These are phyloP conservation scores for Drosophila auraria DNA, from an alignment of 1,140 invertebrate species.

Conservation along the genomic window DNA sequence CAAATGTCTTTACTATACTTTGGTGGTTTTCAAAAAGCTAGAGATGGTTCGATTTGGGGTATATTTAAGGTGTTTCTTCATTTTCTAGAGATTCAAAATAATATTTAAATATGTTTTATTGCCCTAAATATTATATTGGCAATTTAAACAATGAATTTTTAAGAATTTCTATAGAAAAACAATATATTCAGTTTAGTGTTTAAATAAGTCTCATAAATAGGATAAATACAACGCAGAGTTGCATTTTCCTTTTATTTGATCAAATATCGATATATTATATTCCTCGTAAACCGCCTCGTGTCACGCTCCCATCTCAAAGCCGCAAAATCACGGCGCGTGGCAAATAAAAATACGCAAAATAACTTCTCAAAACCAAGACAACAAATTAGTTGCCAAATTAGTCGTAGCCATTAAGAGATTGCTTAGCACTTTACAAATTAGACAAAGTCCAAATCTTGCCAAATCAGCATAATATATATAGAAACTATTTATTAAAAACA, in stretches of 20 bases:
- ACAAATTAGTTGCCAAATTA: slow-evolving; percentile 64
- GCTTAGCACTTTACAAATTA: slow-evolving; percentile 65
- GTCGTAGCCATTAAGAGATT: slow-evolving; percentile 47
- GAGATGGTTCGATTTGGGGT: slow-evolving; percentile 1
- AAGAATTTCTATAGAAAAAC: not conserved
- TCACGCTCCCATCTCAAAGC: slow-evolving; percentile 31
- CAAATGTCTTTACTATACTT: slow-evolving; percentile 43
- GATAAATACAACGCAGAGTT: too few relatives aligned
- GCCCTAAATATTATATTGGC: too few relatives aligned
- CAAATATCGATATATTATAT: not conserved
- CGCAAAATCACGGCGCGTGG: slow-evolving; percentile 60
- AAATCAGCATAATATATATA: slow-evolving; percentile 22
- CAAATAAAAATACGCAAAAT: slow-evolving; percentile 39
- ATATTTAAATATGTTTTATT: not conserved
- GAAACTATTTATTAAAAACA: slow-evolving; percentile 32
- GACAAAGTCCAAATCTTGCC: slow-evolving; percentile 22
- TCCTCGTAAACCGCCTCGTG: not conserved
- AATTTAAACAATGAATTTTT: not conserved
- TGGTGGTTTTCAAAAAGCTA: slow-evolving; percentile 1
- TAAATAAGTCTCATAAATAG: too few relatives aligned
- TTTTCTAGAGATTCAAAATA: not conserved
- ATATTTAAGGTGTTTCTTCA: not conserved
- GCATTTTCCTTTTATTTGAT: not conserved
- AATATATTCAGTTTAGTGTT: not conserved
- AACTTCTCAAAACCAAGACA: slow-evolving; percentile 44